Base-by-base conservation (phyloP, 2,888 invertebrate genomes). In the Eilema griseolum region DNA sequence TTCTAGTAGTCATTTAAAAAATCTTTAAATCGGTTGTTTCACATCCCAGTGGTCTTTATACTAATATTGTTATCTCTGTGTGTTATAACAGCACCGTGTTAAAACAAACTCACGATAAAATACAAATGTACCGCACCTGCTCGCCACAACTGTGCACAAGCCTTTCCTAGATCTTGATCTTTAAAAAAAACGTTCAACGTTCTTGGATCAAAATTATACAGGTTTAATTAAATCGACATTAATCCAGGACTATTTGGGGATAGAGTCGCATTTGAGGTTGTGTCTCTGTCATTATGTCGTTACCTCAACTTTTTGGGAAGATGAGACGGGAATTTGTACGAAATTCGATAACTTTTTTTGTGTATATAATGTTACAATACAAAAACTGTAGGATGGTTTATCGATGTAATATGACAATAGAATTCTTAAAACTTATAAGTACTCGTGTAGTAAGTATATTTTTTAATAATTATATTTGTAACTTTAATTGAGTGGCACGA, bases 221-320 rank as follows among this genome's bases (percentile, higher is more conserved):
- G 91, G 91, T 94, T 94, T 94, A 95, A 95, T 95, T 94, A 94
- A 94, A 94, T 93, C 90, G 92, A 93, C 93, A 94, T 95, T 93
- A 95, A 93, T 94, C 92, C 91, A 80, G 87, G 88, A 89, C 89
- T 90, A 88, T 90, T 89, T 84, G 89, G 90, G 88, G 88, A 90
- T 89, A 88, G 86, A 88, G 89, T 88, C 87, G 88, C 88, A 82
- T 90, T 91, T 90, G 89, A 85, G 86, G 85, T 87, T 85, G 82
- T 84, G 79, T 82, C 83, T 84, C 90, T 90, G 92, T 94, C 93
- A 95, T 95, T 95, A 95, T 92, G 91, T 93, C 89, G 90, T 93
- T 92, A 90, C 87, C 83, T 83, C 85, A 87, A 89, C 85, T 91
- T 93, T 91, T 90, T 87, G 86, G 86, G 86, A 83, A 82, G 85